Conservation (phyloP, 1,140 invertebrate species). For the Proctacanthus coquilletti region DNA sequence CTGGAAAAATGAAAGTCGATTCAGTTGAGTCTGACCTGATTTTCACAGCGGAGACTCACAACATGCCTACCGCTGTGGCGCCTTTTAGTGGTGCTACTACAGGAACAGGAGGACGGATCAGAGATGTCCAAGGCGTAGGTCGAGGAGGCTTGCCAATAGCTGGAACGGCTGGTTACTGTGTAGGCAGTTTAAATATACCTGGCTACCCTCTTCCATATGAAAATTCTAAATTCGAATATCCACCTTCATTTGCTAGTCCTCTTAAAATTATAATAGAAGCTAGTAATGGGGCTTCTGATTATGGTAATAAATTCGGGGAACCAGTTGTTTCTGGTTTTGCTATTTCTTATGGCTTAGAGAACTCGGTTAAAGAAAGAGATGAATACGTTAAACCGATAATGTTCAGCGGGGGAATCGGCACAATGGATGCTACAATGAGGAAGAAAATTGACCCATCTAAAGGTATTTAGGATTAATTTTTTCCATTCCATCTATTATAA, state of each 20-base stretch:
- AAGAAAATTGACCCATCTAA: constrained; percentile 15
- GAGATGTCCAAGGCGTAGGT: constrained; percentile 90
- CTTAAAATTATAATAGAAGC: constrained; percentile 83
- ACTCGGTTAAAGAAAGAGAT: constrained; percentile 48
- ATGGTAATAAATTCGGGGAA: constrained; percentile 98
- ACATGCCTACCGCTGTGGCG: constrained; percentile 91
- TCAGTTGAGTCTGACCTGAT: constrained; percentile 72
- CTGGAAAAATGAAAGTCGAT: constrained; percentile 46
- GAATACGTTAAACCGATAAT: constrained; percentile 98
- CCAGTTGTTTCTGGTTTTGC: constrained; percentile 84
- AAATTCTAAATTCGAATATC: constrained; percentile 55
- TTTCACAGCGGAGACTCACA: constrained; percentile 97
- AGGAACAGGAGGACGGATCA: constrained; percentile 85
- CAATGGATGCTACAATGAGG: constrained; percentile 37
- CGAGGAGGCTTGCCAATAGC: constrained; percentile 84
- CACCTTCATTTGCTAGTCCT: constrained; percentile 77
- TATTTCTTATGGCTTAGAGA: constrained; percentile 70
- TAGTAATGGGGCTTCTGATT: constrained; percentile 95
- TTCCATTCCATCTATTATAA: neutral
- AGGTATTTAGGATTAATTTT: constrained; percentile 7
- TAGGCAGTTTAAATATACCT: constrained; percentile 82
- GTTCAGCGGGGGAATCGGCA: constrained; percentile 93
- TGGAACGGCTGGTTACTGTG: constrained; percentile 90
- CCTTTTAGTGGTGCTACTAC: constrained; percentile 93
- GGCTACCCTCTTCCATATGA: constrained; percentile 81